phyloP scores from a whole-genome alignment of 2,797 vertebrate genomes.

The Crax fasciolata region DNA sequence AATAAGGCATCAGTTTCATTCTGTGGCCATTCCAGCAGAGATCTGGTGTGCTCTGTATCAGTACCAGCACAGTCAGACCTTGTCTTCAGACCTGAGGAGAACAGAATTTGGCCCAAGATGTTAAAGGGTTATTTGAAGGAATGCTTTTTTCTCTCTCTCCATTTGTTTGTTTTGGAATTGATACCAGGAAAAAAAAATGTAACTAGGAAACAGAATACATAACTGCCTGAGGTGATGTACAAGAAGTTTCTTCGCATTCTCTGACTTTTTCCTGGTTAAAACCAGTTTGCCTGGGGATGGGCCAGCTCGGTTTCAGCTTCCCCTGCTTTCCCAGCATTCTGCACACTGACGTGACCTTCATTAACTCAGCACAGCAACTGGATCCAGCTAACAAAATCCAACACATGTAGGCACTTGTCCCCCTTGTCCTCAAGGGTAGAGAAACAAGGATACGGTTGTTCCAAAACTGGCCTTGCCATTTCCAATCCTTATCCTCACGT shows the following conservation, averaged over 20 bases:
- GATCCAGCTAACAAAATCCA: constrained; percentile 82
- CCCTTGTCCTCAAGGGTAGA: constrained; percentile 68
- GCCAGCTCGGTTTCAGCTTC: constrained; percentile 74
- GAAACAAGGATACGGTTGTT: constrained; percentile 67
- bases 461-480: constrained; percentile 46
- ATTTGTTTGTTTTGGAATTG: constrained; percentile 77
- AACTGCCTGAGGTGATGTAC: constrained; percentile 77
- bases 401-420: constrained; percentile 79
- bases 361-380: constrained; percentile 79
- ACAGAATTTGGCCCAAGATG: constrained; percentile 45
- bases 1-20: neutral
- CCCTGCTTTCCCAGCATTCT: constrained; percentile 82
- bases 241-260: constrained; percentile 77
- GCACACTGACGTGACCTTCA: constrained; percentile 77
- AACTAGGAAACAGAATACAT: constrained; percentile 80
- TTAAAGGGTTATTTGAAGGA: constrained; percentile 79
- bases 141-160: constrained; percentile 25
- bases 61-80: neutral
- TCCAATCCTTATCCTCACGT: constrained; percentile 29
- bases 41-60: neutral
- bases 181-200: constrained; percentile 77
- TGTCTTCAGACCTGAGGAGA: neutral
- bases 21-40: neutral
- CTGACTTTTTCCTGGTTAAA: constrained; percentile 84
- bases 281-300: constrained; percentile 86